Evolutionary conservation across 2,113 vertebrate genomes (phyloP).

Genomic region (Anolis carolinensis): DNA sequence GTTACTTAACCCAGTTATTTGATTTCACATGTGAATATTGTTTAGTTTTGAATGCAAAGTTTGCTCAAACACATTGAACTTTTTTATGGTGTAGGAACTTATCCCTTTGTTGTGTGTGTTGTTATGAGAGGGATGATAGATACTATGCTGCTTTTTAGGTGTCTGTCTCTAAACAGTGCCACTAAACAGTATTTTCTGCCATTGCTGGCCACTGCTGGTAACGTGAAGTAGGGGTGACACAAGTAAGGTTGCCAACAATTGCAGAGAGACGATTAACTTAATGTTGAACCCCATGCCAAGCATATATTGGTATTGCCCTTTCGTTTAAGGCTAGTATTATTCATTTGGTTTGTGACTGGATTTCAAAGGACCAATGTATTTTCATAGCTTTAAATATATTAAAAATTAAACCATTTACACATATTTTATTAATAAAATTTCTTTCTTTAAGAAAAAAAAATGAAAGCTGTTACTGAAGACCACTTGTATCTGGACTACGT

Average conservation of each 20-base stretch:
- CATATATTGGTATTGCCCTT: neutral
- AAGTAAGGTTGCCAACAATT: neutral
- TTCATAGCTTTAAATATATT: neutral
- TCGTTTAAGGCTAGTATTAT: neutral
- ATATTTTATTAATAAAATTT: constrained; percentile 44
- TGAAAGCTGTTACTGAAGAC: constrained; percentile 79
- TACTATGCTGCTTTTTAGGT: neutral
- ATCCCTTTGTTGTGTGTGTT: neutral
- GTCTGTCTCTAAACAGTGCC: neutral
- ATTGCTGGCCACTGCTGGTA: neutral
- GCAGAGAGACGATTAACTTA: neutral
- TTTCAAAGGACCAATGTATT: neutral
- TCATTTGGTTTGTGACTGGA: neutral
- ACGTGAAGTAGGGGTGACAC: neutral
- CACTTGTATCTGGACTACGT: constrained; percentile 85
- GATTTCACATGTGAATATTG: too few relatives aligned
- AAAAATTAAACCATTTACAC: neutral
- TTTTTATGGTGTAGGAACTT: too few relatives aligned
- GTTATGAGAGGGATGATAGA: neutral
- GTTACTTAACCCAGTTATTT: too few relatives aligned
- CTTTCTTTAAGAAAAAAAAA: constrained; percentile 74
- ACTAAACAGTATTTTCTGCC: too few relatives aligned
- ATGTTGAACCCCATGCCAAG: neutral
- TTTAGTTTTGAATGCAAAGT: too few relatives aligned
- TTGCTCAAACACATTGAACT: too few relatives aligned